Evolutionary conservation across 1,140 invertebrate species (phyloP).

Genomic region (Hyles vespertilio): DNA sequence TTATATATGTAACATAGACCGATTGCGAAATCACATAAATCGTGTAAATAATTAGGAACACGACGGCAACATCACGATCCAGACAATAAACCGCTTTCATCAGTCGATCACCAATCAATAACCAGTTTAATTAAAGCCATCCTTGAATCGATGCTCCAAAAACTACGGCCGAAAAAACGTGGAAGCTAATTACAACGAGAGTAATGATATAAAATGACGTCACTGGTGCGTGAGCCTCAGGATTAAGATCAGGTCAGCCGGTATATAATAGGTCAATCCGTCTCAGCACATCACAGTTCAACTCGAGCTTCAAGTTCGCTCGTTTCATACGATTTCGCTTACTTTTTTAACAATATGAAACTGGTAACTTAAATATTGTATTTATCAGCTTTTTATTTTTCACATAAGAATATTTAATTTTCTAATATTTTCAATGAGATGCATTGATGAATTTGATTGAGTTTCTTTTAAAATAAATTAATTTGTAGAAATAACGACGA

Average conservation of each 20-base stretch:
- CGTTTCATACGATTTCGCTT: constrained; percentile 14
- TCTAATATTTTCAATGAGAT: background rate
- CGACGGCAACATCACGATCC: background rate
- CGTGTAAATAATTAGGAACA: no score
- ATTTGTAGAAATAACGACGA: no score
- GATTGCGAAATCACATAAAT: no score
- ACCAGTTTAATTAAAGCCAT: constrained; percentile 3
- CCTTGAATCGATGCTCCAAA: constrained; percentile 9
- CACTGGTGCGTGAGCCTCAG: constrained; percentile 49
- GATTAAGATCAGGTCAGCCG: constrained; percentile 49
- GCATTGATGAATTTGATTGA: no score
- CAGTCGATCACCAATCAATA: constrained; percentile 2
- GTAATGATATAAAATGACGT: constrained; percentile 42
- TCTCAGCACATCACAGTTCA: constrained; percentile 46
- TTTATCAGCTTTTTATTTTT: constrained; percentile 10
- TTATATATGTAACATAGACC: no score
- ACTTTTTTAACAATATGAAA: constrained; percentile 48
- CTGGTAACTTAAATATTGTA: constrained; percentile 43
- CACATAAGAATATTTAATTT: background rate
- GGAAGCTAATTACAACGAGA: constrained; percentile 34
- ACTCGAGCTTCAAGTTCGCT: constrained; percentile 41
- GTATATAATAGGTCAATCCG: constrained; percentile 61
- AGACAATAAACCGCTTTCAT: background rate
- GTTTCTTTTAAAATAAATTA: no score
- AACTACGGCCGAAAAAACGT: constrained; percentile 49